Evolutionary conservation across 2,888 invertebrate genomes (phyloP).

Genomic region (Lepidochrysops patricia): DNA sequence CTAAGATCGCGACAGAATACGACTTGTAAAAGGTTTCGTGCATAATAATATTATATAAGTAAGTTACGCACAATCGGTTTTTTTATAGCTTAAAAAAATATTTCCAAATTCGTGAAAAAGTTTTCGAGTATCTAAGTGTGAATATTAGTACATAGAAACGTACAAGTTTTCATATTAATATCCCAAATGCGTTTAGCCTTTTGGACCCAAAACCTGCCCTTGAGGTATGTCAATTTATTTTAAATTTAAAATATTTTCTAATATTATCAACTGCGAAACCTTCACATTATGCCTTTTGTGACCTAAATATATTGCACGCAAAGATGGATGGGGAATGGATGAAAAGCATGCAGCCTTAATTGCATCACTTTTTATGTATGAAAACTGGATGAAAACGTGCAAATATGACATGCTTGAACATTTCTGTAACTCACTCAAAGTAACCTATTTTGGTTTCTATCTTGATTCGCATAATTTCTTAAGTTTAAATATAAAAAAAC

Average conservation of each 20-base stretch:
- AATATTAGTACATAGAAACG: too few relatives aligned
- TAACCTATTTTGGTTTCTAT: neutral
- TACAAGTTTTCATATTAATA: too few relatives aligned
- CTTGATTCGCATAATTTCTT: neutral
- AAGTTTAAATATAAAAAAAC: neutral
- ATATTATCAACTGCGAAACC: neutral
- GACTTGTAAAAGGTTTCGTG: too few relatives aligned
- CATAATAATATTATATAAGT: too few relatives aligned
- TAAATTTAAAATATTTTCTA: neutral
- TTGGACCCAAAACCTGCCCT: neutral
- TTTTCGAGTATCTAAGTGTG: too few relatives aligned
- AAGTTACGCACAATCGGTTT: too few relatives aligned
- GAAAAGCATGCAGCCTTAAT: neutral
- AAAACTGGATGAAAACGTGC: neutral
- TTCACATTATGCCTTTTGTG: neutral
- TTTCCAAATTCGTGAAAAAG: too few relatives aligned
- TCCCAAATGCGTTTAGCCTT: too few relatives aligned
- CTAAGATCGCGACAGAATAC: too few relatives aligned
- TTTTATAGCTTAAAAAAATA: too few relatives aligned
- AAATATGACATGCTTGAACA: neutral
- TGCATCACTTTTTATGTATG: neutral
- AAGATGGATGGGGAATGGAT: neutral
- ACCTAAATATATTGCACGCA: neutral
- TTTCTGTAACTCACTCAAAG: neutral
- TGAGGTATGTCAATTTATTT: neutral